Base-by-base conservation (phyloP, 1,140 invertebrate genomes). In the Pogonomyrmex barbatus region DNA sequence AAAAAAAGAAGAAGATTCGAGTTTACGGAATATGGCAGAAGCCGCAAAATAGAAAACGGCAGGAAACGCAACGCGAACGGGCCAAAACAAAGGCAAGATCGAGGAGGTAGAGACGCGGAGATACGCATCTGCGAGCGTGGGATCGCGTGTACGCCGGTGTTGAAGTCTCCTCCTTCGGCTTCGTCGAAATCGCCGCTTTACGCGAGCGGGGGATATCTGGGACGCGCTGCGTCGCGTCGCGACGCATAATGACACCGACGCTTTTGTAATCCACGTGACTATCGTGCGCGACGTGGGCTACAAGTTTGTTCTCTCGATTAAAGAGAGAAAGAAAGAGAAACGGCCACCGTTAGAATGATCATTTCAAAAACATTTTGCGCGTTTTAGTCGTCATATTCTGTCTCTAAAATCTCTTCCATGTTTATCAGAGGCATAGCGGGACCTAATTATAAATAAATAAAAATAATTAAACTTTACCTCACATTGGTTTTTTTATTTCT, bases 31-130 rank as follows among this genome's bases (percentile, higher is more conserved):
- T 70, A 75, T 4, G 24, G 76, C 36, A 78, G 24, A 50, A 24
- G 9, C 17, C n/a, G 67, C 86, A 47, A 58, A 75, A 71, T 68
- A 88, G 86, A 88, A 86, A 91, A 83, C 87, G 89, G 85, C 71
- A 90, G 89, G 84, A 90, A 91, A 88, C 82, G 70, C 78, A 86
- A 90, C 86, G 83, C 85, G 86, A 83, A 79, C 88, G 85, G 87
- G 88, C 88, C 86, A 87, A 91, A 85, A 89, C 88, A 85, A 90
- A 90, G 89, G 90, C 87, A 39, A 78, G 77, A 68, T 81, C 89
- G 79, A 83, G 86, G 70, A 87, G 76, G 88, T 73, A 89, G 91
- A 89, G 91, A 89, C 88, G 88, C 82, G 88, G 89, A 90, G 90
- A 92, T 83, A 83, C 79, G 79, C 79, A 83, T 83, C 79, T 83